A percentile compares a stretch with the other conserved stretches of the same genome.
These are phyloP conservation scores for Avahi laniger DNA, from an alignment of 2,797 vertebrate genomes.

Conservation along the genomic window DNA sequence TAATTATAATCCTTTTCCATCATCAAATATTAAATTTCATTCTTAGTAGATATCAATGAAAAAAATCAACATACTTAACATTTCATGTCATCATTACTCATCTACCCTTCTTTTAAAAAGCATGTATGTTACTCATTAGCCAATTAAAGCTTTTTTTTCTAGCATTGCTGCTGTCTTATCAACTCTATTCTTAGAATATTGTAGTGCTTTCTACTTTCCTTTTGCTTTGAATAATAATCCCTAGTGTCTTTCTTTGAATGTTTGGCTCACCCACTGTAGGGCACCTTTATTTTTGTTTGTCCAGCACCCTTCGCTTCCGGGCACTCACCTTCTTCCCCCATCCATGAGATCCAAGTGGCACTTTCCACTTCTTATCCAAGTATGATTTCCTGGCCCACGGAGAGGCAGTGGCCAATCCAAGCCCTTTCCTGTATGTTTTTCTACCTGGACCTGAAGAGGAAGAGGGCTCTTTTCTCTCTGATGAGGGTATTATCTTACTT, in stretches of 20 bases:
- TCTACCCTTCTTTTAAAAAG: not conserved
- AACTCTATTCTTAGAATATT: not conserved
- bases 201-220: not conserved
- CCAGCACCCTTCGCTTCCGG: not conserved
- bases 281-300: not conserved
- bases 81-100: not conserved
- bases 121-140: not conserved
- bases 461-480: not conserved
- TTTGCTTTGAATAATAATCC: not conserved
- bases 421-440: not conserved
- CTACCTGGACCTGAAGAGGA: not conserved
- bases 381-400: not conserved
- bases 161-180: not conserved
- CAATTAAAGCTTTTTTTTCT: not conserved
- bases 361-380: not conserved
- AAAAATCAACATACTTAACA: not conserved
- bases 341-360: not conserved
- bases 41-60: constrained; percentile 8
- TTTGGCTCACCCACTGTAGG: not conserved
- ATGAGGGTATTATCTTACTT: not conserved
- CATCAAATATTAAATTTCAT: constrained; percentile 10
- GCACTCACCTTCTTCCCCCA: not conserved
- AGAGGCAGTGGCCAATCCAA: not conserved
- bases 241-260: not conserved
- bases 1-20: not conserved